phyloP scores from a whole-genome alignment of 2,888 invertebrate genomes.

The Prenolepis imparis region DNA sequence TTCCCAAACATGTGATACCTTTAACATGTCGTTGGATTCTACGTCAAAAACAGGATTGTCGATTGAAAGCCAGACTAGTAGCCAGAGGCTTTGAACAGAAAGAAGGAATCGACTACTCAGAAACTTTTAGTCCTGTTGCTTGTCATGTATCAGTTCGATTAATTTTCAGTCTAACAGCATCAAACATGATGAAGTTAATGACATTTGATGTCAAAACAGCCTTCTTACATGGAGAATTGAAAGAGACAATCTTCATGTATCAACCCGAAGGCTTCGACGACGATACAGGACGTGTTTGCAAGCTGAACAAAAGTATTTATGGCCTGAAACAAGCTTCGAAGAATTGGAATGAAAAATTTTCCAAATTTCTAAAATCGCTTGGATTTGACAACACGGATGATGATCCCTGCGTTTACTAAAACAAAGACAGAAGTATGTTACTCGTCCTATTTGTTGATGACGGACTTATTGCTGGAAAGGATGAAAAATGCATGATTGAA shows the following conservation, averaged over 20 bases:
- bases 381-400: slow-evolving; percentile 73
- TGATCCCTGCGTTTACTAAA: slow-evolving; percentile 66
- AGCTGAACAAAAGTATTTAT: slow-evolving; percentile 66
- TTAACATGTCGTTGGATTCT: slow-evolving; percentile 74
- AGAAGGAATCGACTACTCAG: slow-evolving; percentile 73
- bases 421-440: slow-evolving; percentile 60
- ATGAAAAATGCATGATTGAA: slow-evolving; percentile 61
- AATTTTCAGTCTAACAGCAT: slow-evolving; percentile 71
- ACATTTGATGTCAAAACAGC: slow-evolving; percentile 74
- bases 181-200: slow-evolving; percentile 62
- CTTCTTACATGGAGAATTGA: slow-evolving; percentile 68
- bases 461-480: slow-evolving; percentile 67
- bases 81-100: slow-evolving; percentile 76
- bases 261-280: slow-evolving; percentile 75
- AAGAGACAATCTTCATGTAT: slow-evolving; percentile 71
- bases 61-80: slow-evolving; percentile 68
- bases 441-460: slow-evolving; percentile 73
- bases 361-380: slow-evolving; percentile 66
- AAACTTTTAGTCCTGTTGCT: slow-evolving; percentile 78
- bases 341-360: slow-evolving; percentile 74
- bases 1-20: slow-evolving; percentile 63
- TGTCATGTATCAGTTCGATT: slow-evolving; percentile 70
- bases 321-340: slow-evolving; percentile 75
- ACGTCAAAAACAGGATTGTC: slow-evolving; percentile 70
- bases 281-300: slow-evolving; percentile 66